phyloP scores from a whole-genome alignment of 2,797 vertebrate genomes.

The Agapornis canus region DNA sequence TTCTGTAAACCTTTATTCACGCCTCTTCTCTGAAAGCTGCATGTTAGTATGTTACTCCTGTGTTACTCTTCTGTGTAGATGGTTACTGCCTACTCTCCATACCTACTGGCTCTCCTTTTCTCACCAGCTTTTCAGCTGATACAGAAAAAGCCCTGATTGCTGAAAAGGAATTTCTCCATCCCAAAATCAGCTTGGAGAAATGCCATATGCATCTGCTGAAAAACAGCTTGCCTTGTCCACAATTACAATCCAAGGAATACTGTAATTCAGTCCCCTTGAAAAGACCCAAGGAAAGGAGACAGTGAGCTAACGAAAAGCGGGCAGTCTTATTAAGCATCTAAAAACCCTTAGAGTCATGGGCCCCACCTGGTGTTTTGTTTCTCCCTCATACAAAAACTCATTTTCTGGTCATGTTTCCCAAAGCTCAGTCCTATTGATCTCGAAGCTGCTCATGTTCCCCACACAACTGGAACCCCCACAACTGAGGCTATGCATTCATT shows the following conservation, averaged over 20 bases:
- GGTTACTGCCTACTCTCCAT: neutral
- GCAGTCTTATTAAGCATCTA: neutral
- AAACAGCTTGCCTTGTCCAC: neutral
- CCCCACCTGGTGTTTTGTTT: neutral
- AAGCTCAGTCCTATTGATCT: neutral
- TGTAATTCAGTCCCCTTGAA: neutral
- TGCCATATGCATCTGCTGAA: neutral
- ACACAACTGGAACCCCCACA: neutral
- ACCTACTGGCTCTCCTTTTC: neutral
- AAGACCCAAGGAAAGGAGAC: neutral
- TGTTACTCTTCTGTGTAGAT: neutral
- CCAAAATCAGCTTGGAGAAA: slow-evolving; percentile 31
- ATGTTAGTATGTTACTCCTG: neutral
- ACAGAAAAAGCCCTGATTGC: neutral
- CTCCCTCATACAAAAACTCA: neutral
- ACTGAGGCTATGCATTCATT: neutral
- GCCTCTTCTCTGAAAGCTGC: neutral
- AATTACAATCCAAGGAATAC: neutral
- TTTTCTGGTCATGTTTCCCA: neutral
- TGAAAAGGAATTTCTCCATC: slow-evolving; percentile 4
- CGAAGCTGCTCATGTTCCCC: neutral
- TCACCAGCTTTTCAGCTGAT: neutral
- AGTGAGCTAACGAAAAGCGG: neutral
- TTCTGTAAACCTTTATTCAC: neutral
- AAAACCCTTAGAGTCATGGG: neutral